These are phyloP conservation scores for Oncorhynchus tshawytscha DNA, from an alignment of 2,113 vertebrate genomes.

Conservation along the genomic window DNA sequence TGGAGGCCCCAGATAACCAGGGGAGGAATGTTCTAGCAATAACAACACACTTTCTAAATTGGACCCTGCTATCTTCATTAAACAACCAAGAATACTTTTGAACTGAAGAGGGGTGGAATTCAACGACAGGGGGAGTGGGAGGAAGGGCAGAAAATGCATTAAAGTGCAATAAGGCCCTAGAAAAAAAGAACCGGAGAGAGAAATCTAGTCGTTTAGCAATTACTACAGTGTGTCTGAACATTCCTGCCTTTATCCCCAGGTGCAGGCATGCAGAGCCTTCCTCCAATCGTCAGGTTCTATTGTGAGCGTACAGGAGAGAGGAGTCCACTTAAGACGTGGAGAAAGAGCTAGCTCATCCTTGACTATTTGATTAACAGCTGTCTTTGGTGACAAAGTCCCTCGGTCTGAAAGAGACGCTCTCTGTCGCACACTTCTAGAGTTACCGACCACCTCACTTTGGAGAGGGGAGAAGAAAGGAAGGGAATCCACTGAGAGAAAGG, in stretches of 20 bases:
- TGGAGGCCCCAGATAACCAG: constrained; percentile 53
- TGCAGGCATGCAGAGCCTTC: constrained; percentile 63
- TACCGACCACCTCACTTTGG: constrained; percentile 67
- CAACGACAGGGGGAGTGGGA: not conserved
- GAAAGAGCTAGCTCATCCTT: constrained; percentile 72
- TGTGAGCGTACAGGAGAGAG: constrained; percentile 49
- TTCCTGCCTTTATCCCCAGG: constrained; percentile 56
- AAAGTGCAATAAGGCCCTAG: not conserved
- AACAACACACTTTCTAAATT: constrained; percentile 57
- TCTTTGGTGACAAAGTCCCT: constrained; percentile 61
- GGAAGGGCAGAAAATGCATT: not conserved
- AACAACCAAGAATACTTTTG: constrained; percentile 28
- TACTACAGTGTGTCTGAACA: constrained; percentile 47
- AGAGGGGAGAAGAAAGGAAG: constrained; percentile 65
- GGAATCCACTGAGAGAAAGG: constrained; percentile 61
- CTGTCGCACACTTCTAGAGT: constrained; percentile 77
- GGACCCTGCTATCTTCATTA: constrained; percentile 58
- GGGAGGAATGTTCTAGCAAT: constrained; percentile 56
- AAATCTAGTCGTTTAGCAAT: constrained; percentile 29
- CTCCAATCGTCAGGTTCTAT: constrained; percentile 52
- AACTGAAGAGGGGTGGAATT: not conserved
- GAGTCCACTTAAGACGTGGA: constrained; percentile 60
- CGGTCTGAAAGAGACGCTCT: constrained; percentile 62
- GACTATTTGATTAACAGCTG: constrained; percentile 78
- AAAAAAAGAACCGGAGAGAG: not conserved